Percentiles rank a stretch among this genome's conserved stretches.
Conservation (phyloP, 2,113 vertebrate genomes). For the Psilopogon haemacephalus region DNA sequence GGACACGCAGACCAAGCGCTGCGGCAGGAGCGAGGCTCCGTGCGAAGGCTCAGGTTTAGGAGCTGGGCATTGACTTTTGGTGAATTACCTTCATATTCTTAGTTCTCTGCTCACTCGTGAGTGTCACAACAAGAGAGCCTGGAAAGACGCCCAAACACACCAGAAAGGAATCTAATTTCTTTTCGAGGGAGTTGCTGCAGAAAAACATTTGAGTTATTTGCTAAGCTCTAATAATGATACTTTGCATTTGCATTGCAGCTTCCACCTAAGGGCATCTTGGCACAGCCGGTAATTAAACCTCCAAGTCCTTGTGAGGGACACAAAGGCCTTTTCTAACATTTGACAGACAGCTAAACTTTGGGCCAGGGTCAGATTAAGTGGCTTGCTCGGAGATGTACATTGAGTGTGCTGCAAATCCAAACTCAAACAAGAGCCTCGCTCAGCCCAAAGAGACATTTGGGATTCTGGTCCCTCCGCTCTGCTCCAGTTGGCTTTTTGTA, state of each 20-base stretch:
- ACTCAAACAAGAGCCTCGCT: conserved; percentile 60
- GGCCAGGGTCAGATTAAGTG: conserved; percentile 69
- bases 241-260: conserved; percentile 70
- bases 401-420: conserved; percentile 60
- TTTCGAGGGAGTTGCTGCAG: conserved; percentile 56
- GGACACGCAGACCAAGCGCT: fast-evolving
- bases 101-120: neutral
- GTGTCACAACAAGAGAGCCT: conserved; percentile 59
- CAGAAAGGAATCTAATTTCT: conserved; percentile 66
- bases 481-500: conserved; percentile 47
- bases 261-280: conserved; percentile 70
- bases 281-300: conserved; percentile 63
- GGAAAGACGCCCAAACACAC: conserved; percentile 31
- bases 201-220: conserved; percentile 71
- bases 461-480: conserved; percentile 57
- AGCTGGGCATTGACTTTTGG: conserved; percentile 45
- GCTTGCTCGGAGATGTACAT: conserved; percentile 59
- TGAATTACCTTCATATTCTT: conserved; percentile 45
- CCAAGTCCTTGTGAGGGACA: conserved; percentile 36
- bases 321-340: conserved; percentile 67
- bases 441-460: conserved; percentile 51
- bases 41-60: neutral
- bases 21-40: fast-evolving
- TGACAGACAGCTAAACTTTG: conserved; percentile 70
- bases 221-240: conserved; percentile 63